Percentiles rank a stretch among this genome's conserved stretches.
phyloP scores from a whole-genome alignment of 1,140 invertebrate genomes.

The Anoplolepis gracilipes region DNA sequence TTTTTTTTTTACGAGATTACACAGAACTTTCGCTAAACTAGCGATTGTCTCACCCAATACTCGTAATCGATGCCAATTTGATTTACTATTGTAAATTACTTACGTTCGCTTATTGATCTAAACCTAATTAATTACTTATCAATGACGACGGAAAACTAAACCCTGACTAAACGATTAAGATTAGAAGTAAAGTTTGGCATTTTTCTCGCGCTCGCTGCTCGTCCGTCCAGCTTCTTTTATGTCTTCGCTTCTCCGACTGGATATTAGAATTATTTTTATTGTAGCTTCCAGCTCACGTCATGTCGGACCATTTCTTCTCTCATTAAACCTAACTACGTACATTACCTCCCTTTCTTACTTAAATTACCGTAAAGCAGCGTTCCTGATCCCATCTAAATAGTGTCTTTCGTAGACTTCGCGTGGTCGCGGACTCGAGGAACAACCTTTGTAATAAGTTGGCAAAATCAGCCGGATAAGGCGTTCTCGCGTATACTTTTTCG shows the following conservation, averaged over 20 bases:
- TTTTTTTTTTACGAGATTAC: background rate
- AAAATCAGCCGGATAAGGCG: background rate
- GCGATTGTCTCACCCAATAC: background rate
- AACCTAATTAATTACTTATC: constrained; percentile 64
- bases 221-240: background rate
- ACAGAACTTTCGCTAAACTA: background rate
- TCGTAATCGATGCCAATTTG: background rate
- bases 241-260: constrained; percentile 1
- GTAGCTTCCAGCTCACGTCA: constrained; percentile 67
- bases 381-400: constrained; percentile 66
- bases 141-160: constrained; percentile 72
- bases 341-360: constrained; percentile 16
- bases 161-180: constrained; percentile 74
- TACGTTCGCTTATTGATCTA: constrained; percentile 34
- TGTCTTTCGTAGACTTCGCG: constrained; percentile 57
- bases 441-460: constrained; percentile 56
- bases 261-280: constrained; percentile 57
- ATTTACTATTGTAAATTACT: background rate
- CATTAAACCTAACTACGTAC: constrained; percentile 61
- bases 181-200: constrained; percentile 75
- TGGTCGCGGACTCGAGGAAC: constrained; percentile 61
- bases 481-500: constrained; percentile 10
- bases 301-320: background rate
- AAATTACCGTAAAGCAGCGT: constrained; percentile 63
- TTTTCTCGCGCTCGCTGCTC: constrained; percentile 40